phyloP scores from a whole-genome alignment of 2,888 invertebrate genomes.

The Eutolmus rufibarbis region DNA sequence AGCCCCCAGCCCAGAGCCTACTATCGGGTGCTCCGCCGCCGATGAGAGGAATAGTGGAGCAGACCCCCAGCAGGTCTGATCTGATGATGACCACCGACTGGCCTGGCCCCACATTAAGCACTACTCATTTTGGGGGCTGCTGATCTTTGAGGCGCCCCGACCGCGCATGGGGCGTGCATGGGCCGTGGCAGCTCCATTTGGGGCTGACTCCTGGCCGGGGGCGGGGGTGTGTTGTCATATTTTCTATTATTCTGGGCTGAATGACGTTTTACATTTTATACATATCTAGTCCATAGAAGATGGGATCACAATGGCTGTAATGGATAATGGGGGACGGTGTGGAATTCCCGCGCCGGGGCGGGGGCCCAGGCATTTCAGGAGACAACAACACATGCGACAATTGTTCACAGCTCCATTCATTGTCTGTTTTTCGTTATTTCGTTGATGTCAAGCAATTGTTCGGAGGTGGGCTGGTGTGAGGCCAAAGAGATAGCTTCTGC shows the following conservation, averaged over 20 bases:
- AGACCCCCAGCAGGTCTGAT: neutral
- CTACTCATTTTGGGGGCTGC: neutral
- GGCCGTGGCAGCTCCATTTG: neutral
- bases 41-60: neutral
- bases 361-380: conserved; percentile 1
- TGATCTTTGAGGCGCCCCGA: neutral
- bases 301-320: conserved; percentile 37
- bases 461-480: neutral
- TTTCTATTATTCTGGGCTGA: conserved; percentile 42
- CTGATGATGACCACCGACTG: conserved; percentile 8
- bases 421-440: conserved; percentile 42
- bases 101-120: neutral
- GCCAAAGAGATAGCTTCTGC: conserved; percentile 7
- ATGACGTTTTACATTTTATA: conserved; percentile 41
- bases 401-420: conserved; percentile 40
- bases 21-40: neutral
- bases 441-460: conserved; percentile 43
- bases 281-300: conserved; percentile 36
- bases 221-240: conserved; percentile 32
- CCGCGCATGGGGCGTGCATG: neutral
- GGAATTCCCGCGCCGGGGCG: neutral
- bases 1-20: neutral
- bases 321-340: conserved; percentile 18
- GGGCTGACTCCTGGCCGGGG: neutral
- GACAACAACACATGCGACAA: conserved; percentile 42